Base-by-base conservation (phyloP, 2,888 invertebrate genomes). In the Euproctis similis region DNA sequence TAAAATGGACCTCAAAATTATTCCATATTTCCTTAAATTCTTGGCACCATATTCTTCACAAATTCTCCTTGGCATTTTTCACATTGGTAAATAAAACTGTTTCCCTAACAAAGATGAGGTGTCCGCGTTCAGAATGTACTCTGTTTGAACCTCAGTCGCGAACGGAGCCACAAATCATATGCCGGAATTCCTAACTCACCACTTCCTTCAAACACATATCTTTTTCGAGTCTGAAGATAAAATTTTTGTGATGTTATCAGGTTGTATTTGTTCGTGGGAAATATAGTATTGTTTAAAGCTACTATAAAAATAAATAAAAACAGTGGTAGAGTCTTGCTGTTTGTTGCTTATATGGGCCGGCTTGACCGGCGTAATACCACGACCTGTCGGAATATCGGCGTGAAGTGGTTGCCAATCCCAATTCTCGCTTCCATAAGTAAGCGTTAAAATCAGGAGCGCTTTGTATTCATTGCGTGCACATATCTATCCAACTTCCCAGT, bases 171-270 rank as follows among this genome's bases (percentile, higher is more conserved):
- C 86, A 87, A 87, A 87, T 87, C 87, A 87, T 85, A 70, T 42
- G 62, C 74, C 86, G 87, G 87, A 87, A 86, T 86, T 87, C 86
- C 86, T 86, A 84, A 82, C 73, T 84, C 82, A 81, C 81, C 78
- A 48, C 31, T 59, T 65, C 64, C 64, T 49, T n/a, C n/a, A n/a
- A 48, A 31, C 24, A 31, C 67, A 61, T 76, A 30, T 39, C 21
- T 37, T 22, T 23, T n/a, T n/a, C 31, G 39, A 42, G 31, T 25
- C 35, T 31, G 24, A 8, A 27, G 33, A 28, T 29, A 26, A 27
- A 36, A 27, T 36, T 26, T 32, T 16, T 24, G 4, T 10, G 2
- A 11, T 39, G 35, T 34, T 2, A 19, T 24, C 6, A n/a, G 8
- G 24, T 17, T n/a, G 11, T 34, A 43, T 43, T 40, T 45, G 46